A percentile compares a stretch with the other conserved stretches of the same genome.
phyloP scores from a whole-genome alignment of 2,113 vertebrate species.

The Cathartes aura region DNA sequence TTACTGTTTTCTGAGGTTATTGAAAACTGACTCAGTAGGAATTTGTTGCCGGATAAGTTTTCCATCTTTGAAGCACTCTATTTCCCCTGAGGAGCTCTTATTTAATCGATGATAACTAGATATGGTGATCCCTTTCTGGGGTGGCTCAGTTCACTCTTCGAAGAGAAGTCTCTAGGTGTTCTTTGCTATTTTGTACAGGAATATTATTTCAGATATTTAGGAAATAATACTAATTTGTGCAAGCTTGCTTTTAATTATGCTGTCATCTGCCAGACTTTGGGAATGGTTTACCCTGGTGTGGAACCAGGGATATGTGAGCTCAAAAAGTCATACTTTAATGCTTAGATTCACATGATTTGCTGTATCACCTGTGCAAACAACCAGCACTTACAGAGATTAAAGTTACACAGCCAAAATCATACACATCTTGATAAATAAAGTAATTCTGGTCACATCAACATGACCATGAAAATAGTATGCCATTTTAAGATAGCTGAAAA shows the following conservation, averaged over 20 bases:
- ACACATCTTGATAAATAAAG: background rate
- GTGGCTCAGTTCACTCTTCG: background rate
- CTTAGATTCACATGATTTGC: background rate
- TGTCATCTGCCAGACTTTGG: background rate
- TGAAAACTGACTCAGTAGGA: background rate
- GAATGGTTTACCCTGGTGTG: background rate
- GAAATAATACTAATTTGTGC: background rate
- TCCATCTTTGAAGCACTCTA: background rate
- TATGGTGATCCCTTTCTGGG: background rate
- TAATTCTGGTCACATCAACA: background rate
- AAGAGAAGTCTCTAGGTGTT: background rate
- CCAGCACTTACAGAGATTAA: background rate
- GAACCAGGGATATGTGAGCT: background rate
- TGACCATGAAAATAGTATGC: background rate
- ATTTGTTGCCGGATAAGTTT: background rate
- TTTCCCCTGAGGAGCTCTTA: background rate
- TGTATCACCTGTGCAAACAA: background rate
- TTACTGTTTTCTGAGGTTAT: background rate
- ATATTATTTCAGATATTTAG: background rate
- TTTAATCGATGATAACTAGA: background rate
- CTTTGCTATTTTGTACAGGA: background rate
- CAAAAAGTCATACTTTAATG: background rate
- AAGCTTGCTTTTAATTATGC: slow-evolving; percentile 15
- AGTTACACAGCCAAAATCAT: background rate
- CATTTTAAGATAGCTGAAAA: background rate